Evolutionary conservation across 2,797 vertebrate genomes (phyloP), one percentile per base, ranked within the genome.

Genomic region (Iguana delicatissima): DNA sequence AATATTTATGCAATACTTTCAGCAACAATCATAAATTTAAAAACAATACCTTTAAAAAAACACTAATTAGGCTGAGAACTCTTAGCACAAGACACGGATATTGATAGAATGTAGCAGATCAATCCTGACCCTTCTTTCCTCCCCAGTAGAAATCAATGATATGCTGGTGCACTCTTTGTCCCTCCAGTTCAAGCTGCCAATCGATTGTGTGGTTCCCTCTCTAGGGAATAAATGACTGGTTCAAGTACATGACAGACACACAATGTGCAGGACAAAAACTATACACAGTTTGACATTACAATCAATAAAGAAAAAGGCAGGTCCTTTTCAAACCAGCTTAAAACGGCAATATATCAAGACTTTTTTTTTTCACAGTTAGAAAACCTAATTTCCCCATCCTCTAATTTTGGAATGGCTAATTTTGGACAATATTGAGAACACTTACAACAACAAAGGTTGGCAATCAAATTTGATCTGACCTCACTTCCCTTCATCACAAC

Each of bases 91-190:
- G 22, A 29, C n/a, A 42, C 52, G 42, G 64, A 77, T 59, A 84
- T 32, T 77, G 59, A 77, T 52, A 26, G 26, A 84, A 89, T 20
- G 12, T 57, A 52, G 32, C 46, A 16, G n/a, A 89, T 89, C 72
- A 50, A 52, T 89, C 38, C 59, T 89, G 88, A 89, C 88, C 88
- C 82, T 84, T 89, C 72, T 84, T 89, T 89, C 81, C 29, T 52
- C 81, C 80, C 55, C 4, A 77, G 57, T 4, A 84, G 72, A 89
- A 77, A 89, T 89, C 72, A 77, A 89, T 89, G 46, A 26, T 46
- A 88, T 52, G 22, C 77, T 89, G 38, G 72, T 38, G 64, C 76
- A 89, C 29, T 59, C 38, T 88, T 72, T 79, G 20, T 42, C 72
- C n/a, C 72, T 84, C 32, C 42, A 59, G 59, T 87, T 67, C 46